phyloP scores from a whole-genome alignment of 2,797 vertebrate species.

The Prionace glauca region DNA sequence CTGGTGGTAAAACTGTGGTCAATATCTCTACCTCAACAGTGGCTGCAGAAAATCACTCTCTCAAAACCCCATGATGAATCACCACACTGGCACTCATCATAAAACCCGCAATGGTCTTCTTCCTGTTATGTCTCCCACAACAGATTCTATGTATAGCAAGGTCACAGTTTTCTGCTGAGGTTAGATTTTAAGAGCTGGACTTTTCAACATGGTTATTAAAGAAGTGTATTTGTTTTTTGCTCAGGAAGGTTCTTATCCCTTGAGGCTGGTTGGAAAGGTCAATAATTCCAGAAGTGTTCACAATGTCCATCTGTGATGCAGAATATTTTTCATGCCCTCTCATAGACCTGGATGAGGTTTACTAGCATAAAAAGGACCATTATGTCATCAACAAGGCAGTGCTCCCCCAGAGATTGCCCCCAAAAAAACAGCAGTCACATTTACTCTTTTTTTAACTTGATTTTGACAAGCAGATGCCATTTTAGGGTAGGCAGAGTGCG shows the following conservation, averaged over 20 bases:
- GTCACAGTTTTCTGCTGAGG: not conserved
- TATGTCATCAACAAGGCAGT: not conserved
- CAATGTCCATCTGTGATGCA: constrained; percentile 1
- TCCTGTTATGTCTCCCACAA: not conserved
- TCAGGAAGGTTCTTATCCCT: not conserved
- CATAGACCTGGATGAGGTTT: not conserved
- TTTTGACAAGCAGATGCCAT: not conserved
- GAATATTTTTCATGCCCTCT: not conserved
- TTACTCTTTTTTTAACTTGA: not conserved
- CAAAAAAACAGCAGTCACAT: not conserved
- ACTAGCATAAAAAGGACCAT: not conserved
- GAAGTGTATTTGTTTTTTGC: not conserved
- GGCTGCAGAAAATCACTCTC: not conserved
- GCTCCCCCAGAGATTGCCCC: not conserved
- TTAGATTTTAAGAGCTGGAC: constrained; percentile 3
- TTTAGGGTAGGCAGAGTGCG: not conserved
- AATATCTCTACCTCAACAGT: not conserved
- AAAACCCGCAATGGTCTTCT: not conserved
- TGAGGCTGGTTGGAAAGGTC: not conserved
- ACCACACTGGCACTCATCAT: not conserved
- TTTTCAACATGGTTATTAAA: constrained; percentile 19
- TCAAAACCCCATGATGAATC: not conserved
- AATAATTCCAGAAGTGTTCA: constrained; percentile 6
- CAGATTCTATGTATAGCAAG: not conserved
- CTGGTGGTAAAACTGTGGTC: too few species aligned